These are phyloP conservation scores for Epinotia bilunana DNA, from an alignment of 2,888 invertebrate genomes.

Conservation along the genomic window DNA sequence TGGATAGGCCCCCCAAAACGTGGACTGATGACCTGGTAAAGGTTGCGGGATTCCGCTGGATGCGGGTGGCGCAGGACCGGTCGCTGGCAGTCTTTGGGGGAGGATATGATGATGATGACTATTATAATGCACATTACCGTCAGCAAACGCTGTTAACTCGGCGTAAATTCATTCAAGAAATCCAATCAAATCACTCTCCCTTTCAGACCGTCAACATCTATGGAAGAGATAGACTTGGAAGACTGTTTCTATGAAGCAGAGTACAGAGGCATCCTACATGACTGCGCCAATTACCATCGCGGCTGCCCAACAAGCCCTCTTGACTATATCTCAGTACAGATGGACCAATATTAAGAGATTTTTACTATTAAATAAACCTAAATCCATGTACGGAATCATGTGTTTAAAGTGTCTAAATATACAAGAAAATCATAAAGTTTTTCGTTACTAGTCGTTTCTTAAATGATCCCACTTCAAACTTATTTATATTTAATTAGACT, in stretches of 20 bases:
- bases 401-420: too few relatives aligned
- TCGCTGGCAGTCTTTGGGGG: too few relatives aligned
- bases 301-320: constrained; percentile 83
- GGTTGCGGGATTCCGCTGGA: too few relatives aligned
- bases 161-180: too few relatives aligned
- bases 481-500: background rate
- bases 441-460: background rate
- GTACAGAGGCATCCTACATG: constrained; percentile 75
- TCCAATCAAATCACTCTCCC: constrained; percentile 29
- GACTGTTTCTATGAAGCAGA: constrained; percentile 85
- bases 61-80: too few relatives aligned
- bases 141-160: background rate
- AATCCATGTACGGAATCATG: background rate
- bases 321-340: constrained; percentile 78
- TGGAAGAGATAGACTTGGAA: constrained; percentile 78
- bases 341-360: constrained; percentile 47
- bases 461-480: background rate
- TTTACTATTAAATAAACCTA: background rate
- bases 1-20: too few relatives aligned
- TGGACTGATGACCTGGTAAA: too few relatives aligned
- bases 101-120: too few relatives aligned
- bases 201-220: constrained; percentile 86
- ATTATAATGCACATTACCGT: background rate
- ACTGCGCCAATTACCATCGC: constrained; percentile 79
- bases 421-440: too few relatives aligned